Base-by-base conservation (phyloP, 1,140 invertebrate genomes). In the Meloidogyne floridensis region DNA sequence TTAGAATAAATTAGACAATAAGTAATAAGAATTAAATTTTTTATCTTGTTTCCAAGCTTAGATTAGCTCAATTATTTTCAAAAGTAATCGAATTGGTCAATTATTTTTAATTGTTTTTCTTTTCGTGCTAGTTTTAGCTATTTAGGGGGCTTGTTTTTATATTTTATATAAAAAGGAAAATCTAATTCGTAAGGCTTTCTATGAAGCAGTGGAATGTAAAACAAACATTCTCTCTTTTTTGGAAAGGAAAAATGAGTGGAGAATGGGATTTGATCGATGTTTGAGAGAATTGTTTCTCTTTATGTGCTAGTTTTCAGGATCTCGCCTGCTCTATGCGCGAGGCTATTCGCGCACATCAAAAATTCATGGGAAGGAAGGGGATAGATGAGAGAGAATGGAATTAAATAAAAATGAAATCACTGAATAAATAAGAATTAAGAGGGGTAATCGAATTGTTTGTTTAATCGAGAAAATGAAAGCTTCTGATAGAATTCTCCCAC, bases 281-380 rank as follows among this genome's bases (percentile, higher is more conserved):
- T 65, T 65, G 47, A n/a, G n/a, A 65, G 59, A n/a, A 65, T 65
- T 65, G 59, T 65, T 65, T 65, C 59, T 65, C 59, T 65, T 65
- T 18, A 0, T 65, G 59, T 65, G 15, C 59, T 65, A 65, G 59
- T 65, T 65, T 65, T 65, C 59, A 65, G 59, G 59, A 65, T 65
- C 59, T 65, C 59, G 59, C n/a, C 59, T 15, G n/a, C 59, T 65
- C n/a, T 65, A 65, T 65, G n/a, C 59, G n/a, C 59, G n/a, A 32
- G 32, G 59, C 59, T 65, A 4, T 65, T 65, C 59, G 59, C 59
- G 59, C 59, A 65, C 59, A 65, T 65, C n/a, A 65, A 65, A 65
- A 65, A 65, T 65, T 65, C 59, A 15, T 32, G 59, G 47, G 47
- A 3, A 47, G 47, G 47, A 47, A 47, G 47, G 47, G 47, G 47